phyloP scores from a whole-genome alignment of 1,140 invertebrate genomes.

The Globodera rostochiensis region DNA sequence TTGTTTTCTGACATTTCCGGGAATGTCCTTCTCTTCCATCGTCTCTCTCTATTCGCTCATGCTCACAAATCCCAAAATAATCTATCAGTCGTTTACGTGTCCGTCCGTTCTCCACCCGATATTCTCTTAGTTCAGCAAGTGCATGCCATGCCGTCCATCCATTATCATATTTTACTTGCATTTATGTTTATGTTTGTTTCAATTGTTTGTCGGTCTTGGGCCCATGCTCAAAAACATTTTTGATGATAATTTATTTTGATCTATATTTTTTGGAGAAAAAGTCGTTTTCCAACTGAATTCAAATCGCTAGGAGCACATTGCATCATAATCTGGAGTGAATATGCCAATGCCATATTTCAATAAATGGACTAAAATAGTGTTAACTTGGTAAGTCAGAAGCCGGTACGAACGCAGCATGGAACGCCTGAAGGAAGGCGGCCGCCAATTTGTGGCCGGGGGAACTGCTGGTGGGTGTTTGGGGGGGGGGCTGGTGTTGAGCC shows the following conservation, averaged over 20 bases:
- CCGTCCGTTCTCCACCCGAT: neutral
- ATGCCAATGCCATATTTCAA: neutral
- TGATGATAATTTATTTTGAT: neutral
- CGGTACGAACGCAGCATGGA: constrained; percentile 42
- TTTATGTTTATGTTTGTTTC: neutral
- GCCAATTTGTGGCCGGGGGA: constrained; percentile 84
- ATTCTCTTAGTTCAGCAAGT: neutral
- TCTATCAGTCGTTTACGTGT: neutral
- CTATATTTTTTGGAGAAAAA: neutral
- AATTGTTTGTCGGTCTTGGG: neutral
- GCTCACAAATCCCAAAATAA: neutral
- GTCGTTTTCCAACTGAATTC: neutral
- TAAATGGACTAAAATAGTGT: neutral
- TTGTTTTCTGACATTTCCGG: too few relatives aligned
- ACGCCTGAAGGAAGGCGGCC: constrained; percentile 70
- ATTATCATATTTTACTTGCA: too few relatives aligned
- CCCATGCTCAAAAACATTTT: neutral
- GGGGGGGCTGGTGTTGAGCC: constrained; percentile 26
- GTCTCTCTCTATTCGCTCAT: too few relatives aligned
- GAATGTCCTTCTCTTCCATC: too few relatives aligned
- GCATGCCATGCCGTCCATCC: too few relatives aligned
- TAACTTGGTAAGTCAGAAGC: neutral
- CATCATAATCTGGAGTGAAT: neutral
- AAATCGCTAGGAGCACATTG: neutral
- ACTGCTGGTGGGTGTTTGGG: constrained; percentile 80